phyloP scores from a whole-genome alignment of 2,113 vertebrate genomes.

The Lampris incognitus region DNA sequence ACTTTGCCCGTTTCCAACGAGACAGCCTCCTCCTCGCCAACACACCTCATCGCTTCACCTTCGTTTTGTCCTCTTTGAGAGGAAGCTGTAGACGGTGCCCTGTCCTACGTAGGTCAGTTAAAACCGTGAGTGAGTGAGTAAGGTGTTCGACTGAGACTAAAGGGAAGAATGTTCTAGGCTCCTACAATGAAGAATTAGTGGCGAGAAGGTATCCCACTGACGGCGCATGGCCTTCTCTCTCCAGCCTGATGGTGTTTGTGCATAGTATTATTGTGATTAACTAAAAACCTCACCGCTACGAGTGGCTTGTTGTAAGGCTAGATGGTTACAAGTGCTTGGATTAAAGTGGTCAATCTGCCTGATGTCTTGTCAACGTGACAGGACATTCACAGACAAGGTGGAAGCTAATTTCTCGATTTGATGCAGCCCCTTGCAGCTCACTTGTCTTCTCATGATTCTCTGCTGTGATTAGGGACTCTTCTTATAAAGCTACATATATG shows the following conservation, averaged over 20 bases:
- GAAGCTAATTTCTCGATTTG: slow-evolving; percentile 8
- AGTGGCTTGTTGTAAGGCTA: slow-evolving; percentile 48
- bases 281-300: slow-evolving; percentile 13
- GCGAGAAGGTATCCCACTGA: slow-evolving; percentile 30
- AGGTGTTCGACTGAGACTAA: slow-evolving; percentile 43
- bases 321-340: slow-evolving; percentile 63
- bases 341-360: slow-evolving; percentile 29
- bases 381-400: slow-evolving; percentile 12
- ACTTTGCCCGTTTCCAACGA: slow-evolving; percentile 28
- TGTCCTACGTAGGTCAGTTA: slow-evolving; percentile 30
- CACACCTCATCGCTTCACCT: slow-evolving; percentile 8
- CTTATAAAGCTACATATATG: slow-evolving; percentile 76
- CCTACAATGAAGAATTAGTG: slow-evolving; percentile 28
- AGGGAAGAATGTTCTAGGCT: slow-evolving; percentile 35
- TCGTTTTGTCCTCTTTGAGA: slow-evolving; percentile 31
- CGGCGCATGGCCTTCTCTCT: slow-evolving; percentile 25
- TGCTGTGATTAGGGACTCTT: slow-evolving; percentile 49
- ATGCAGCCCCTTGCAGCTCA: slow-evolving; percentile 8
- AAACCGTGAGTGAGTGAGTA: slow-evolving; percentile 45
- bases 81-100: slow-evolving; percentile 20
- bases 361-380: slow-evolving; percentile 27
- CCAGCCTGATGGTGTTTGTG: slow-evolving; percentile 38
- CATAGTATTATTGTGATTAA: slow-evolving; percentile 60
- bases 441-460: slow-evolving; percentile 20
- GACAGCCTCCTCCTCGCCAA: slow-evolving; percentile 6